Evolutionary conservation across 2,797 vertebrate genomes (phyloP).

Genomic region (Danio kyathit): DNA sequence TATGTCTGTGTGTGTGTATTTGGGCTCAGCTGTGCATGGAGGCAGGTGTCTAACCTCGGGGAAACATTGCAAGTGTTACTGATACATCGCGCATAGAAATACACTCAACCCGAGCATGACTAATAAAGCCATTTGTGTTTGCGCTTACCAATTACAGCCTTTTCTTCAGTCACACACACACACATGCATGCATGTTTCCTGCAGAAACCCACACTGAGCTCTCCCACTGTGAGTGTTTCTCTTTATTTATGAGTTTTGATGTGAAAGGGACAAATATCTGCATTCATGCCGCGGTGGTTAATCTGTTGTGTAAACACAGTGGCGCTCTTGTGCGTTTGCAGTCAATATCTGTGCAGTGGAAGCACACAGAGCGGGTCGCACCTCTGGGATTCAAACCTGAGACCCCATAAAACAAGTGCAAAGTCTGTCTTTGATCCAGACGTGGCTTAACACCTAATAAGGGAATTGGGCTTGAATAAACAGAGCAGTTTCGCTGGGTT

Average conservation of each 20-base stretch:
- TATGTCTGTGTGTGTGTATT: slow-evolving; percentile 20
- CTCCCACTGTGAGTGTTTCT: slow-evolving; percentile 30
- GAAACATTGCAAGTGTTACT: slow-evolving; percentile 33
- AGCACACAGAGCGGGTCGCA: neutral
- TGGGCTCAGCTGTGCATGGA: slow-evolving; percentile 39
- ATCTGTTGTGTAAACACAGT: slow-evolving; percentile 39
- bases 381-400: slow-evolving; percentile 32
- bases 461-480: slow-evolving; percentile 4
- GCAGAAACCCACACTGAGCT: too few relatives aligned
- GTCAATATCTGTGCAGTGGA: slow-evolving; percentile 10
- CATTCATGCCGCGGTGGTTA: slow-evolving; percentile 17
- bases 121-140: slow-evolving; percentile 43
- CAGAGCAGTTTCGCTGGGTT: neutral
- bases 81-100: slow-evolving; percentile 17
- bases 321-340: neutral
- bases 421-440: slow-evolving; percentile 38
- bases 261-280: slow-evolving; percentile 28
- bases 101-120: slow-evolving; percentile 25
- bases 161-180: slow-evolving; percentile 61
- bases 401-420: slow-evolving; percentile 22
- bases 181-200: slow-evolving; percentile 18
- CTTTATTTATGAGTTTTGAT: slow-evolving; percentile 28
- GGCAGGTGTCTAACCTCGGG: slow-evolving; percentile 59
- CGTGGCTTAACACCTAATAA: slow-evolving; percentile 13
- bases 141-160: slow-evolving; percentile 8